Evolutionary conservation across 2,797 vertebrate species (phyloP), one percentile per base, ranked within the genome.

Genomic region (Alectoris magna): DNA sequence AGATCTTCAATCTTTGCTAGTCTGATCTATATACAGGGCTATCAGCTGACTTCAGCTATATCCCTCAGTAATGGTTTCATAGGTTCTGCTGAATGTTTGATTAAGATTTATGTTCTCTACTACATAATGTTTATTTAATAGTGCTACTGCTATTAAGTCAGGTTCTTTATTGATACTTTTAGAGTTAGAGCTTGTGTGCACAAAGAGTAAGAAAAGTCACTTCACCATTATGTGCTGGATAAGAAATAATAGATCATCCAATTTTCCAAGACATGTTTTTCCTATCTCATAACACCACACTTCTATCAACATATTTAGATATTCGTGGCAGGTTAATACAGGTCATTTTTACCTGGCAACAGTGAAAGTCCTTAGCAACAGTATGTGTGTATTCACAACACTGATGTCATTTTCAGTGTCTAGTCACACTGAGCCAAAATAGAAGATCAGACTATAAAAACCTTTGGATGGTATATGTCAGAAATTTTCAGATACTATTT

Each of bases 301-400:
- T 68, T 60, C 75, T 88, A 93, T 93, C 72, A 93, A 83, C 63
- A 64, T 77, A 86, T 91, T 96, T 93, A 95, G 90, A 91, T 94
- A 96, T 86, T 95, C 49, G 39, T 93, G 70, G 41, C 72, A 93
- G 93, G 87, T 95, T 94, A 97, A 95, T 91, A 88, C 15, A 75
- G 92, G 55, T 77, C 78, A 86, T 80, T 97, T 93, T 64, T 78
- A 92, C 87, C 46, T 90, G 87, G 94, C 94, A 96, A 58, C 92
- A 84, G 39, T 91, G 94, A 93, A 92, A 84, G 44, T 85, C 78
- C 91, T 75, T 95, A 96, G 91, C 89, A 96, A 96, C 85, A 22
- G 60, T 81, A 44, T 1, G 1, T 83, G 11, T 26, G n/a, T 80
- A 84, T 93, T 89, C 81, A 95, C 73, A 87, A 68, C 73, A 64